Evolutionary conservation across 2,888 invertebrate species (phyloP).

Genomic region (Dione vanillae): DNA sequence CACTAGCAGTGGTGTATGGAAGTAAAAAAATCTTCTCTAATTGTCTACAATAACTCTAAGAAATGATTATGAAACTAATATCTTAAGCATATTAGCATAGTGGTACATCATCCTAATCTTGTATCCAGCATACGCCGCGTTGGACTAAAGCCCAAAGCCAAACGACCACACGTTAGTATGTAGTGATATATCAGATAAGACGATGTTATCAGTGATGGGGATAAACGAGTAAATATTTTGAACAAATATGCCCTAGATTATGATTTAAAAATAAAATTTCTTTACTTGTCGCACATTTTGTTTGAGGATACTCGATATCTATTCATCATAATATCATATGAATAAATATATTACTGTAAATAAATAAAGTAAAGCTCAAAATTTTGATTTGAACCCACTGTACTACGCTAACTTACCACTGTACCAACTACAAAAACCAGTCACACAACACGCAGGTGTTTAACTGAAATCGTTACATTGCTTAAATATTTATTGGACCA

Average conservation of each 20-base stretch:
- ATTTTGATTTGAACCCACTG: too few relatives aligned
- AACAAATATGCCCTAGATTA: slow-evolving; percentile 3
- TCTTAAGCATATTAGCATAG: too few relatives aligned
- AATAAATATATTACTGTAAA: too few relatives aligned
- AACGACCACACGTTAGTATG: not conserved
- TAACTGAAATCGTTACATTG: slow-evolving; percentile 16
- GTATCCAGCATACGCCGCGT: slow-evolving; percentile 23
- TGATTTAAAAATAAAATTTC: not conserved
- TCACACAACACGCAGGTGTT: slow-evolving; percentile 21
- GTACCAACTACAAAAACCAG: not conserved
- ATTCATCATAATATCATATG: too few relatives aligned
- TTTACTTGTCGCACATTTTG: not conserved
- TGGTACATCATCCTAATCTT: not conserved
- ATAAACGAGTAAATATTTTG: slow-evolving; percentile 11
- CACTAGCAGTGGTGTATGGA: too few relatives aligned
- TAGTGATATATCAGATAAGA: slow-evolving; percentile 36
- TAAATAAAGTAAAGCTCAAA: too few relatives aligned
- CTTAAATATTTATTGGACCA: slow-evolving; percentile 20
- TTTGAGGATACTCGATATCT: too few relatives aligned
- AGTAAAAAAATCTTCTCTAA: too few relatives aligned
- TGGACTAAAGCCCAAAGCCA: slow-evolving; percentile 37
- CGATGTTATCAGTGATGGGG: not conserved
- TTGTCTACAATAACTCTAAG: too few relatives aligned
- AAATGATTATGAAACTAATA: too few relatives aligned
- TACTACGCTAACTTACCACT: too few relatives aligned